Conservation (phyloP, 2,797 vertebrate species). For the Cichlasoma orientale region DNA sequence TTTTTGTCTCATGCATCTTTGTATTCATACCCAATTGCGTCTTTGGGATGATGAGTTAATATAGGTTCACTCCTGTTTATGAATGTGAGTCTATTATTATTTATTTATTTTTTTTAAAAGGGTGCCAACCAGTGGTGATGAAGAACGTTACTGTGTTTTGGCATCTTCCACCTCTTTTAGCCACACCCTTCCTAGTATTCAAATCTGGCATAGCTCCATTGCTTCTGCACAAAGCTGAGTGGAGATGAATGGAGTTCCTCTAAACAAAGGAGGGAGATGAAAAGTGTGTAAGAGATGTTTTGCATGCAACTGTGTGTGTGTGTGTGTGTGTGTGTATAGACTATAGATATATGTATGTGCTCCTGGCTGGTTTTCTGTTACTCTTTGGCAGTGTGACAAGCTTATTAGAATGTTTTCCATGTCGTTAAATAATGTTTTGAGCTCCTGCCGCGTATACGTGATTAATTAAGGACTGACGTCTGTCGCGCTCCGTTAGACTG, state of each 20-base stretch:
- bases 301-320: slow-evolving; percentile 29
- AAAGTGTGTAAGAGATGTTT: slow-evolving; percentile 48
- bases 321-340: not conserved
- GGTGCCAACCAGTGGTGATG: slow-evolving; percentile 40
- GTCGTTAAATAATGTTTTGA: slow-evolving; percentile 82
- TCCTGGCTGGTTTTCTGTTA: slow-evolving; percentile 70
- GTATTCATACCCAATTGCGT: not conserved
- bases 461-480: slow-evolving; percentile 82
- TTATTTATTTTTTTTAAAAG: not conserved
- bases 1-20: not conserved
- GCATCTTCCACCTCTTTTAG: slow-evolving; percentile 50
- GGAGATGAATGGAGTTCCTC: slow-evolving; percentile 60
- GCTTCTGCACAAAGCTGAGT: slow-evolving; percentile 55
- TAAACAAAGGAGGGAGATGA: slow-evolving; percentile 69
- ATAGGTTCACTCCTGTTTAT: not conserved
- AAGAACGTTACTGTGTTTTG: slow-evolving; percentile 58
- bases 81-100: not conserved
- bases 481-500: slow-evolving; percentile 76
- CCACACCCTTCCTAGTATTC: slow-evolving; percentile 65
- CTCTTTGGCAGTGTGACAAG: slow-evolving; percentile 78
- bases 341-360: slow-evolving; percentile 2
- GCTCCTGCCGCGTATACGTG: slow-evolving; percentile 75
- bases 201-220: slow-evolving; percentile 54
- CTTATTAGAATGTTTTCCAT: slow-evolving; percentile 84
- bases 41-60: not conserved